phyloP scores from a whole-genome alignment of 2,888 invertebrate species.

The Lathronympha strigana region DNA sequence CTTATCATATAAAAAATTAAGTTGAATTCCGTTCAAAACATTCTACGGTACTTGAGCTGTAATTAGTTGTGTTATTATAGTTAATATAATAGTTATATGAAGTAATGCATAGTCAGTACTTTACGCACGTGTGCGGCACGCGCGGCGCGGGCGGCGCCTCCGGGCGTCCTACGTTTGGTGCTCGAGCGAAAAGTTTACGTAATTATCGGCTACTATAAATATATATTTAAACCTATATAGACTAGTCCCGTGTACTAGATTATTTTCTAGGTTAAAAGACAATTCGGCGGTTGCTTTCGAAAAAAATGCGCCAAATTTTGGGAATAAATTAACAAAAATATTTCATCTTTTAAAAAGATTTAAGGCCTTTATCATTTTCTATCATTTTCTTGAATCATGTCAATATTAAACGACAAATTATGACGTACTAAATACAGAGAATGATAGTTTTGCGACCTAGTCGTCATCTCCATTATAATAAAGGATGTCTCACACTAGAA shows the following conservation, averaged over 20 bases:
- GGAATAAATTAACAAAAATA: too few relatives aligned
- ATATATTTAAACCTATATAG: not conserved
- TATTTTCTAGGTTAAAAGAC: too few relatives aligned
- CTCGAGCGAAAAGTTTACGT: not conserved
- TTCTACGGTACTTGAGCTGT: not conserved
- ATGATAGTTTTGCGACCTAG: too few relatives aligned
- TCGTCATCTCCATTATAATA: too few relatives aligned
- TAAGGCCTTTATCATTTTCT: too few relatives aligned
- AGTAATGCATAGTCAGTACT: constrained; percentile 13
- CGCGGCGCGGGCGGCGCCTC: constrained; percentile 15
- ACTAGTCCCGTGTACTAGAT: not conserved
- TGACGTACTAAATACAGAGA: too few relatives aligned
- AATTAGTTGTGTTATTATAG: not conserved
- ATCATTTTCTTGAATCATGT: too few relatives aligned
- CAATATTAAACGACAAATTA: too few relatives aligned
- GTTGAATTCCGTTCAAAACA: not conserved
- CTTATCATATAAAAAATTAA: not conserved
- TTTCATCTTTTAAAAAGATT: too few relatives aligned
- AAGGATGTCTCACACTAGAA: too few relatives aligned
- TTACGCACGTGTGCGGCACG: constrained; percentile 16
- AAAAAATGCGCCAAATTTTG: too few relatives aligned
- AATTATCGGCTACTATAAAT: not conserved
- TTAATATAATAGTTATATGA: constrained; percentile 7
- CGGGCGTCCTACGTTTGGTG: constrained; percentile 11
- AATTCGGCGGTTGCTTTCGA: too few relatives aligned